Base-by-base conservation (phyloP, 2,888 invertebrate genomes). In the Ormia ochracea region DNA sequence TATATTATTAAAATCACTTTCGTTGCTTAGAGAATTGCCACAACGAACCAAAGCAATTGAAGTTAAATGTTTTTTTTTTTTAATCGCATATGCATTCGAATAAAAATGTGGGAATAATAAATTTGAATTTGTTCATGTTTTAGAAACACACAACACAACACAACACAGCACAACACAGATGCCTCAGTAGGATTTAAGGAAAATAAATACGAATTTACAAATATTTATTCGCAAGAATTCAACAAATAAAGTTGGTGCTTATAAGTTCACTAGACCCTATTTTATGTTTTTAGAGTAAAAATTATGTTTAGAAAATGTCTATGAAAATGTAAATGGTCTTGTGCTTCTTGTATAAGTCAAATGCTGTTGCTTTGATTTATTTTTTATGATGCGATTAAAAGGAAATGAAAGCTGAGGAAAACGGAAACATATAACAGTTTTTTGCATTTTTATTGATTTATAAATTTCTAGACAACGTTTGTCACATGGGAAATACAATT, bases 1-100 rank as follows among this genome's bases (percentile, higher is more conserved):
- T 88, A 87, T 86, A 87, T 89, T 89, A 89, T 89, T 89, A 88
- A 88, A 88, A 88, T 88, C 88, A 88, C 88, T 88, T 88, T 87
- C 88, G 88, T 88, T 88, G 87, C 87, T 87, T 85, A 84, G 88
- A 87, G 89, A 87, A 86, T 88, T 88, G 61, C 2, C 17, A 52
- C 4, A 70, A 52, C 56, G 19, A 85, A 17, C 33, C 21, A 66
- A 73, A 68, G 48, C 48, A 54, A 48, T 81, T 81, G 78, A 81
- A 76, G 72, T 3, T 17, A 26, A 75, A 79, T 72, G 66, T 75
- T 66, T 59, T 61, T 75, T 28, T 58, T 12, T 69, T 14, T 17
- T 14, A 0, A 14, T 38, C 41, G 7, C 17, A 10, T 43, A 48
- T 54, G 23, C 43, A 7, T 33, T 65, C 65, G 26, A 54, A 75